Percentiles rank a stretch among this genome's conserved stretches.
Conservation (phyloP, 2,888 invertebrate genomes). For the Apodemia zela region DNA sequence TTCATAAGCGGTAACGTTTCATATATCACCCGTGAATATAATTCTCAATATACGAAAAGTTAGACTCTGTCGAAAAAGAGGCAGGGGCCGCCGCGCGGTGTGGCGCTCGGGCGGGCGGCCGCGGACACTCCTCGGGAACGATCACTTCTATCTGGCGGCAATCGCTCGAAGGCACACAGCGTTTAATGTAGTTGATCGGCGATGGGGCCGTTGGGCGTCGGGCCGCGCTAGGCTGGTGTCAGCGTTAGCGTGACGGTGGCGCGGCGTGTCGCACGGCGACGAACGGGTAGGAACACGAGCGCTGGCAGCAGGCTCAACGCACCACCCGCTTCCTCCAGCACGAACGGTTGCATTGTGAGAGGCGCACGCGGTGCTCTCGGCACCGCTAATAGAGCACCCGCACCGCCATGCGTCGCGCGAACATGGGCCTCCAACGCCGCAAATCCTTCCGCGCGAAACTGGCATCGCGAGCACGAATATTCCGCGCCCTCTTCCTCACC, state of each 20-base stretch:
- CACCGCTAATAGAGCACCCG: conserved; percentile 73
- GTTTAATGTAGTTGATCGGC: conserved; percentile 82
- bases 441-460: conserved; percentile 71
- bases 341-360: conserved; percentile 96
- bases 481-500: conserved; percentile 48
- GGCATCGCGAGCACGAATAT: conserved; percentile 73
- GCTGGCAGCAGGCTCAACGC: conserved; percentile 90
- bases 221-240: conserved; percentile 88
- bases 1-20: conserved; percentile 78
- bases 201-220: conserved; percentile 52
- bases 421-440: conserved; percentile 72
- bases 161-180: conserved; percentile 93
- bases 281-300: conserved; percentile 95
- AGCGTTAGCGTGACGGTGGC: conserved; percentile 95
- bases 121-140: conserved; percentile 68
- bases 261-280: conserved; percentile 90
- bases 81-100: conserved; percentile 65
- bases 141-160: conserved; percentile 82
- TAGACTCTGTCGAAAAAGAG: conserved; percentile 68
- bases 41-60: conserved; percentile 77
- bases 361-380: conserved; percentile 83
- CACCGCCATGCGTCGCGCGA: conserved; percentile 71
- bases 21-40: conserved; percentile 81
- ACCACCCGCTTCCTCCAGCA: conserved; percentile 84
- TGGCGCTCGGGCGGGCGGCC: conserved; percentile 62